phyloP scores from a whole-genome alignment of 1,140 invertebrate species.

The Penaeus vannamei region DNA sequence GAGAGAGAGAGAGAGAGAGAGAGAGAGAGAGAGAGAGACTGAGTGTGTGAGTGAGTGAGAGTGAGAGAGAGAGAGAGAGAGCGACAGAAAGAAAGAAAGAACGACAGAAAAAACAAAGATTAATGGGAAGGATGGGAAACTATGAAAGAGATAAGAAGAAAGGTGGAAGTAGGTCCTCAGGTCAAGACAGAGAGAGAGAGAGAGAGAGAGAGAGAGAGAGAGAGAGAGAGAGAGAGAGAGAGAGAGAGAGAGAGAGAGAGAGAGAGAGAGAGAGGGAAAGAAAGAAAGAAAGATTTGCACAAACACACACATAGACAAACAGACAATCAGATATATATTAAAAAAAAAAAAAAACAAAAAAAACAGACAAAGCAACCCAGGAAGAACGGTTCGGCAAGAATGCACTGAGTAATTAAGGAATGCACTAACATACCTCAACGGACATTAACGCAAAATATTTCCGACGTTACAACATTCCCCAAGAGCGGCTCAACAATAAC shows the following conservation, averaged over 20 bases:
- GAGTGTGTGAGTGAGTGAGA: neutral
- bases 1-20: neutral
- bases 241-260: slow-evolving; percentile 38
- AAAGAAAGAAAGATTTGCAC: slow-evolving; percentile 19
- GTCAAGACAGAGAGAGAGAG: neutral
- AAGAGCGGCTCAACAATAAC: slow-evolving; percentile 40
- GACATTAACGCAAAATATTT: slow-evolving; percentile 42
- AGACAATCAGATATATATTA: neutral
- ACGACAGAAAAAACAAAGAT: slow-evolving; percentile 7
- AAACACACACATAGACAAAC: neutral
- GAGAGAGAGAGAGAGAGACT: neutral
- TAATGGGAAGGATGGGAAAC: neutral
- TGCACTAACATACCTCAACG: slow-evolving; percentile 30
- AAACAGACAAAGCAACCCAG: neutral
- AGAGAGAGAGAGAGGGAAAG: slow-evolving; percentile 30
- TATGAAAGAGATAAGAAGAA: neutral
- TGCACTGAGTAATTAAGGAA: slow-evolving; percentile 50
- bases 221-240: slow-evolving; percentile 10
- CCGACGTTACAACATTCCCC: slow-evolving; percentile 39
- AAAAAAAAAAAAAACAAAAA: neutral
- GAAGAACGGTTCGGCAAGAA: neutral
- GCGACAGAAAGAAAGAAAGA: slow-evolving; percentile 35
- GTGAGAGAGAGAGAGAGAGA: slow-evolving; percentile 16
- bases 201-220: slow-evolving; percentile 29
- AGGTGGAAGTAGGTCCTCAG: neutral